Evolutionary conservation across 2,113 vertebrate genomes (phyloP), one percentile per base, ranked within the genome.

Genomic region (Urocolius indicus): DNA sequence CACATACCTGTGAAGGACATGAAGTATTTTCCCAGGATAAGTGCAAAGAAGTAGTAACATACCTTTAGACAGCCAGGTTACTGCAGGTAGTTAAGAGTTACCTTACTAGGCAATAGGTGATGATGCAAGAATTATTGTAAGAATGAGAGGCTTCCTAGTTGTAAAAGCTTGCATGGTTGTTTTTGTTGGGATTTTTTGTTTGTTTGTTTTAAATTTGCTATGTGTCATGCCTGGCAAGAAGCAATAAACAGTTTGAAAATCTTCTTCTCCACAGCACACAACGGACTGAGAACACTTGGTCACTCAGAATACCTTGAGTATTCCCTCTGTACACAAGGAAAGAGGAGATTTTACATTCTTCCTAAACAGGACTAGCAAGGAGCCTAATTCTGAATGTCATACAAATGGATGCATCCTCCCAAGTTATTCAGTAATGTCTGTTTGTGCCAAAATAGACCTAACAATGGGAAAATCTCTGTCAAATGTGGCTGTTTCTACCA

Each of bases 381-480:
- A 89, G 5, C 23, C 23, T 67, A 66, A 51, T 23, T 80, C n/a
- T 17, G 24, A 15, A 41, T 18, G 5, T 46, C 29, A 22, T 23
- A 26, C 0, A 0, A 80, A 69, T 15, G 11, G 4, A 3, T 27
- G 26, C 0, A 1, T 58, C 30, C 49, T 71, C 23, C 23, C 41
- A 62, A 30, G 16, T 61, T 61, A 54, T 61, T 54, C 38, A 41
- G 23, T 61, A 66, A 62, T 5, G 19, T 4, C 12, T 68, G 10
- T 36, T 71, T 51, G 7, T 55, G 20, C 26, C 32, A 45, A 80
- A 80, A 65, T 4, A 57, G 48, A 34, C 29, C 41, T 26, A 84
- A 30, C 18, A 89, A 27, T 16, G 71, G 34, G 18, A 13, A 80
- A 36, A 45, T 49, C 29, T n/a, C 18, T 67, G 19, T 3, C 26